Evolutionary conservation across 1,140 invertebrate species (phyloP).

Genomic region (Drosophila littoralis): DNA sequence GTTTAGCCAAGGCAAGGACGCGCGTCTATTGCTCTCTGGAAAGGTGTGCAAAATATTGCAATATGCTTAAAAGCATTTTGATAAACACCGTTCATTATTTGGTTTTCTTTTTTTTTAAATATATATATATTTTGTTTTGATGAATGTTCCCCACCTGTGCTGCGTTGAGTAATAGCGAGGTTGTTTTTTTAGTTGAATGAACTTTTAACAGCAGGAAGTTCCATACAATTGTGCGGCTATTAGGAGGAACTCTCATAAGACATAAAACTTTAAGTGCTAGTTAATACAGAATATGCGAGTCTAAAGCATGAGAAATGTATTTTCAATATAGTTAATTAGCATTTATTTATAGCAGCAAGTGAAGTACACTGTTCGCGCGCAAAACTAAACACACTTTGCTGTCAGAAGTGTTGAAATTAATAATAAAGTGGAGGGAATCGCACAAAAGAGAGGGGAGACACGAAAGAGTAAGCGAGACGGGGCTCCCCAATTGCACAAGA

Average conservation of each 20-base stretch:
- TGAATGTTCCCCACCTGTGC: constrained; percentile 27
- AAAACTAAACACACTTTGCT: background rate
- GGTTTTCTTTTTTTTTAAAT: constrained; percentile 1
- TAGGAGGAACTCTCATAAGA: constrained; percentile 8
- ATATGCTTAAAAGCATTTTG: constrained; percentile 40
- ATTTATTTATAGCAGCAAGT: background rate
- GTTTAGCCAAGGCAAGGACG: constrained; percentile 52
- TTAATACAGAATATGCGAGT: background rate
- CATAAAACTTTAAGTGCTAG: constrained; percentile 1
- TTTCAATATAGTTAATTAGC: background rate
- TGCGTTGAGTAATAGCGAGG: constrained; percentile 36
- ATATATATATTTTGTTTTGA: constrained; percentile 5
- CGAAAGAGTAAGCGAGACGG: no score
- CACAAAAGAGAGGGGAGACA: no score
- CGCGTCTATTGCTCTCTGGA: constrained; percentile 62
- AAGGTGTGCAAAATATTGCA: constrained; percentile 40
- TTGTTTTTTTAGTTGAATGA: constrained; percentile 61
- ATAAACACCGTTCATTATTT: background rate
- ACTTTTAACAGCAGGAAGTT: constrained; percentile 52
- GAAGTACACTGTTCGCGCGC: background rate
- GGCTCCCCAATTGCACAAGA: no score
- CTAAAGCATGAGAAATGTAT: background rate
- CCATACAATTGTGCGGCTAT: constrained; percentile 27
- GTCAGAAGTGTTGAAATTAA: background rate
- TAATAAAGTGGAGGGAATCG: no score